Conservation (phyloP, 2,113 vertebrate genomes). For the Seriola dumerili region DNA sequence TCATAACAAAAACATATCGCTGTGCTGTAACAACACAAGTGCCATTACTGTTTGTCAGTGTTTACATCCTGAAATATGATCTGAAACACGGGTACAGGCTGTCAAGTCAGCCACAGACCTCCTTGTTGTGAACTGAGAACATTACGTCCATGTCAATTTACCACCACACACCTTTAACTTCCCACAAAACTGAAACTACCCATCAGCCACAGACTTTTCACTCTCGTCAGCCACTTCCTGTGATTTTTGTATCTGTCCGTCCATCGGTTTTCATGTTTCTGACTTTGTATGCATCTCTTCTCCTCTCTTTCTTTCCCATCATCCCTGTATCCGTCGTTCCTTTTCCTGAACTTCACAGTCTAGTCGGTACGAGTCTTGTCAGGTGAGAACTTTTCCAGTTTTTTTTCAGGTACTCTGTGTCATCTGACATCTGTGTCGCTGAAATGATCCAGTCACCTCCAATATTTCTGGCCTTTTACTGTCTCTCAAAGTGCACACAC, state of each 20-base stretch:
- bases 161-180: neutral
- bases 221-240: neutral
- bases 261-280: neutral
- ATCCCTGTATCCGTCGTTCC: neutral
- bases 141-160: neutral
- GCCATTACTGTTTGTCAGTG: neutral
- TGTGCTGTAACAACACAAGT: neutral
- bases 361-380: neutral
- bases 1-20: neutral
- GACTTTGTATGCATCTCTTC: neutral
- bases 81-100: neutral
- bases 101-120: neutral
- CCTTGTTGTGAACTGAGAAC: neutral
- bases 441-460: conserved; percentile 32
- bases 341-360: neutral
- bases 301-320: neutral
- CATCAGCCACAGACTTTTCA: neutral
- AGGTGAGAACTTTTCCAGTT: conserved; percentile 20
- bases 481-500: neutral
- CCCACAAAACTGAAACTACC: conserved; percentile 2
- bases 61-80: neutral
- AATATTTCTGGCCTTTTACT: conserved; percentile 45
- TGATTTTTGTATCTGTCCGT: neutral
- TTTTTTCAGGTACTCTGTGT: conserved; percentile 6
- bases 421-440: conserved; percentile 3